Conservation (phyloP, 2,113 vertebrate species). For the Pangasianodon hypophthalmus region DNA sequence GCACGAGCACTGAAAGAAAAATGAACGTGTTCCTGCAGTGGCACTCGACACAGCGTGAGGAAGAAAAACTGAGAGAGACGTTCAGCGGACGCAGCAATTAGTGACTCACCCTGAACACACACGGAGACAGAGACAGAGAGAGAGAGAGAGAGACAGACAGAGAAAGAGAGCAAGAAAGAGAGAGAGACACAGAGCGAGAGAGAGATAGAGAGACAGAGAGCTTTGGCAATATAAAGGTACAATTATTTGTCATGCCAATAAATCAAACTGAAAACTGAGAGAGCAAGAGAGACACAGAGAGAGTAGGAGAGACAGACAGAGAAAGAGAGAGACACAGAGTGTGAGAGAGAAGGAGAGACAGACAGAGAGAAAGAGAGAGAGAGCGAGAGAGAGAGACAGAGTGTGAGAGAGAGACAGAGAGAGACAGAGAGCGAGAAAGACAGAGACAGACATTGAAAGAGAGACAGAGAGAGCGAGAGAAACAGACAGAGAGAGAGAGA, state of each 20-base stretch:
- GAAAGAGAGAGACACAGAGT: slow-evolving; percentile 37
- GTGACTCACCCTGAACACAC: slow-evolving; percentile 50
- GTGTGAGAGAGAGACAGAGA: too few relatives aligned
- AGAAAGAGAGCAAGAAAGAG: slow-evolving; percentile 30
- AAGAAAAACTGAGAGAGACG: slow-evolving; percentile 46
- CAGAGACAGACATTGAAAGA: slow-evolving; percentile 18
- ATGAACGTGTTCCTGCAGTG: slow-evolving; percentile 67
- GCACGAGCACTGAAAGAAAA: slow-evolving; percentile 70
- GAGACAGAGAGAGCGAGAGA: too few relatives aligned
- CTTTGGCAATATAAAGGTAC: too few relatives aligned
- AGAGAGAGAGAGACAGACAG: slow-evolving; percentile 23
- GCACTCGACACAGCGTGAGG: slow-evolving; percentile 49
- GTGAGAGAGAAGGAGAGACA: slow-evolving; percentile 18
- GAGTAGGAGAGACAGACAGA: slow-evolving; percentile 23
- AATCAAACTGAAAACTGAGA: too few relatives aligned
- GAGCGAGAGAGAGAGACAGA: slow-evolving; percentile 27
- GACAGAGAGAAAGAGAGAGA: neutral
- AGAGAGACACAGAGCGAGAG: neutral
- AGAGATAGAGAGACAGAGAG: slow-evolving; percentile 36
- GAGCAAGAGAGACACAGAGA: slow-evolving; percentile 18
- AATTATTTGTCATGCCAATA: too few relatives aligned
- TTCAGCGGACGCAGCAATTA: slow-evolving; percentile 53
- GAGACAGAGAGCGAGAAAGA: neutral
- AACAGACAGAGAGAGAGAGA: neutral
- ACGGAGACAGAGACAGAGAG: slow-evolving; percentile 20